A percentile compares a stretch with the other conserved stretches of the same genome.
phyloP scores from a whole-genome alignment of 2,888 invertebrate species.

The Thecocarcelia acutangulata region DNA sequence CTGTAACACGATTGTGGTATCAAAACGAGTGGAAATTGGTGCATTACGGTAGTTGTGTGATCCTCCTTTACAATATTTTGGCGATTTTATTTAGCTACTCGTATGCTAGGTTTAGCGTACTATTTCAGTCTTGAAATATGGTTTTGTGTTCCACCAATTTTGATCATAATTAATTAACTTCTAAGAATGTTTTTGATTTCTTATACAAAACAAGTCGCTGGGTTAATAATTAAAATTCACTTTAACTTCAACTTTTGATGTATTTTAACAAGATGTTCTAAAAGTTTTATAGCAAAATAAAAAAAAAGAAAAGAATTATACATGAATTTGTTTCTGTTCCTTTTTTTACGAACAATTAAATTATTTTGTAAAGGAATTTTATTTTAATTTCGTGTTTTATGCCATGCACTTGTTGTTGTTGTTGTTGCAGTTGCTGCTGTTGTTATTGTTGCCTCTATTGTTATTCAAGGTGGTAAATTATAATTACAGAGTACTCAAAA shows the following conservation, averaged over 20 bases:
- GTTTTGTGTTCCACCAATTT: no score
- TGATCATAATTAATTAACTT: no score
- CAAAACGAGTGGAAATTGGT: no score
- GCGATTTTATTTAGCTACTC: no score
- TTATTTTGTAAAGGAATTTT: constrained; percentile 52
- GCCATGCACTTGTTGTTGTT: constrained; percentile 38
- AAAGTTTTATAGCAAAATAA: constrained; percentile 9
- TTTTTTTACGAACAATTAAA: constrained; percentile 48
- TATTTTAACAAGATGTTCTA: constrained; percentile 51
- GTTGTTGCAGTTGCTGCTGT: constrained; percentile 23
- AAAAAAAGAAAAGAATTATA: constrained; percentile 21
- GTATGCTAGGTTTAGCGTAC: no score
- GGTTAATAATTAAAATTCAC: not conserved
- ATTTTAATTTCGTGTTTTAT: constrained; percentile 42
- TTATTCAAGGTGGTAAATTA: constrained; percentile 63
- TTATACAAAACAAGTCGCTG: constrained; percentile 11
- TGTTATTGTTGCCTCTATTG: constrained; percentile 9
- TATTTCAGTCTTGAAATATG: no score
- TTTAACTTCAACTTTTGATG: constrained; percentile 29
- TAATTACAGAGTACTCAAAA: constrained; percentile 66
- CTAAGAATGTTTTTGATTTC: no score
- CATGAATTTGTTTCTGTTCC: constrained; percentile 33
- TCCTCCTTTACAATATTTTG: no score
- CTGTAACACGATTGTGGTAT: no score
- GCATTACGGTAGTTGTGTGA: no score